Base-by-base conservation (phyloP, 1,140 invertebrate genomes). In the Magallana angulata region DNA sequence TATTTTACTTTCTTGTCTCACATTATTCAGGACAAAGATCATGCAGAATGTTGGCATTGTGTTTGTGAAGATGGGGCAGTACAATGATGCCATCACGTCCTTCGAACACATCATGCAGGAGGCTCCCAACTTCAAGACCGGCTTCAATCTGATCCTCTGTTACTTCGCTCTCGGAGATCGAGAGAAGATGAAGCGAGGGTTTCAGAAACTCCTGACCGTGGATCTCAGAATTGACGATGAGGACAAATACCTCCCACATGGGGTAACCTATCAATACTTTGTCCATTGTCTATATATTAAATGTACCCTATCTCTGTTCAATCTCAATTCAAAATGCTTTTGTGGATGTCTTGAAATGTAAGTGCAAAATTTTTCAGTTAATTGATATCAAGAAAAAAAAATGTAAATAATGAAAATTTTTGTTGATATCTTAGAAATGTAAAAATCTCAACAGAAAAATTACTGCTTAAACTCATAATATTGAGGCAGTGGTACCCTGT, bases 91-190 rank as follows among this genome's bases (percentile, higher is more conserved):
- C 0, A 97, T 98, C 57, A 97, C 97, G 16, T 98, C 98, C 93
- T 99, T 99, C 95, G 99, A 99, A 94, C 99, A 98, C 95, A 99
- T 99, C 84, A 99, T 99, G 98, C 97, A 97, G 86, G 98, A 99
- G 93, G 97, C 97, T 91, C 97, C 98, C 1, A 97, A 98, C 92
- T 98, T 98, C 92, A 97, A 97, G 91, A 95, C 95, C 80, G 98
- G 98, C 60, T 96, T 99, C 83, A 98, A 99, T 95, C 95, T 99
- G 57, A 97, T 99, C 84, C 95, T 99, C 7, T 99, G 98, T 93
- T 98, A 99, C 91, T 98, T 98, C 95, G 97, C 98, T 16, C 95
- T 99, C 81, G 97, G 97, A 30, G 98, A 99, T 95, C 96, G 97
- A 8, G 98, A 99, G 89, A 98, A 98, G 93, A 99, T 99, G 96